Conservation (phyloP, 2,797 vertebrate species). For the Sphenodon punctatus region DNA sequence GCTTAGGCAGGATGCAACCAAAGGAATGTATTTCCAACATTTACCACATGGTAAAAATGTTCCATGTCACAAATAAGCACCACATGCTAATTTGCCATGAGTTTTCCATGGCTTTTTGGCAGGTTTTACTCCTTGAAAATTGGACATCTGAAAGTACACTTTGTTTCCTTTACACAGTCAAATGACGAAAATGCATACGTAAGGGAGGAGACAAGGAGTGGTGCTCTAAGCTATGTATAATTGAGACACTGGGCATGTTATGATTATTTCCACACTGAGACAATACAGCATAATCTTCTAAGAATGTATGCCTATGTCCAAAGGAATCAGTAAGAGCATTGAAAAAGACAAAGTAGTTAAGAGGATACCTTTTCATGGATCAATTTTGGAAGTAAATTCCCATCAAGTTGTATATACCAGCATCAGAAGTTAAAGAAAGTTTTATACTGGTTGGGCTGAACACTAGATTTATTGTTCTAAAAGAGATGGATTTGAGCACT, state of each 20-base stretch:
- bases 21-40: too few relatives aligned
- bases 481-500: not conserved
- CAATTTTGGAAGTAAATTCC: not conserved
- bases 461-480: not conserved
- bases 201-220: too few relatives aligned
- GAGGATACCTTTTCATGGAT: not conserved
- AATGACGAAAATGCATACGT: too few relatives aligned
- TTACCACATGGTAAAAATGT: too few relatives aligned
- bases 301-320: not conserved
- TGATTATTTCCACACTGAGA: not conserved
- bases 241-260: not conserved
- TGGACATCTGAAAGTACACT: too few relatives aligned
- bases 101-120: too few relatives aligned
- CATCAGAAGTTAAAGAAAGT: not conserved
- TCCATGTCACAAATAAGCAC: too few relatives aligned
- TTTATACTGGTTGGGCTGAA: not conserved
- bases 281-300: not conserved
- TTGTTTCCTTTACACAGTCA: too few relatives aligned
- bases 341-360: rapidly evolving
- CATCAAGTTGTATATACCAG: not conserved
- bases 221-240: not conserved
- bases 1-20: too few relatives aligned
- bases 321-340: not conserved
- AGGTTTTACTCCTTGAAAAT: too few relatives aligned
- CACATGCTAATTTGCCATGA: too few relatives aligned